Conservation (phyloP, 1,140 invertebrate species). For the Drosophila sp. region DNA sequence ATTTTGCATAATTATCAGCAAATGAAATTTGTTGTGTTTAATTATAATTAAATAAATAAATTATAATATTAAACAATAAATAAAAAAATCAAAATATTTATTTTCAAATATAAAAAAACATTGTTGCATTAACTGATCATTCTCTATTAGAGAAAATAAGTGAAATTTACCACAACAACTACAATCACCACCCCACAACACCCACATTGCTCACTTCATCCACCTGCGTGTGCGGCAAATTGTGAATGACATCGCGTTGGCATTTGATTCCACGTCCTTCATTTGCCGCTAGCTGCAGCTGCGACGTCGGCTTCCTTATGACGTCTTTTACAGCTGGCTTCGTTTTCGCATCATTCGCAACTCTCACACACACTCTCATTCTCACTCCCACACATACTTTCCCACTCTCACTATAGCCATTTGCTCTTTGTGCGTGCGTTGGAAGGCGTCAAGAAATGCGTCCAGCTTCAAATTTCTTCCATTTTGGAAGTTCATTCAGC, state of each 20-base stretch:
- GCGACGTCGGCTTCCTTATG: conserved; percentile 21
- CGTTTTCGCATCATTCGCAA: conserved; percentile 25
- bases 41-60: too few relatives aligned
- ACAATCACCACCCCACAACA: not conserved
- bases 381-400: not conserved
- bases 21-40: too few relatives aligned
- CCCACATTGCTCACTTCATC: not conserved
- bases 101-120: too few relatives aligned
- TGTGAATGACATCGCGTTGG: conserved; percentile 34
- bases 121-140: conserved; percentile 27
- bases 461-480: conserved; percentile 69
- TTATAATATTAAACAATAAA: too few relatives aligned
- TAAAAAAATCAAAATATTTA: too few relatives aligned
- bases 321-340: conserved; percentile 53
- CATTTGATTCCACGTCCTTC: conserved; percentile 25
- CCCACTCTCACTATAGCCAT: not conserved
- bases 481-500: conserved; percentile 81
- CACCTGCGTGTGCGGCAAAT: conserved; percentile 25
- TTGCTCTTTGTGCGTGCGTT: conserved; percentile 41
- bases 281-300: not conserved
- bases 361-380: not conserved
- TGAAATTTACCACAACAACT: too few relatives aligned
- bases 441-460: conserved; percentile 51
- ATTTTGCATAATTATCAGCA: too few relatives aligned
- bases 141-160: too few relatives aligned